These are phyloP conservation scores for Microchrysa polita DNA, from an alignment of 2,888 invertebrate species.

Conservation along the genomic window DNA sequence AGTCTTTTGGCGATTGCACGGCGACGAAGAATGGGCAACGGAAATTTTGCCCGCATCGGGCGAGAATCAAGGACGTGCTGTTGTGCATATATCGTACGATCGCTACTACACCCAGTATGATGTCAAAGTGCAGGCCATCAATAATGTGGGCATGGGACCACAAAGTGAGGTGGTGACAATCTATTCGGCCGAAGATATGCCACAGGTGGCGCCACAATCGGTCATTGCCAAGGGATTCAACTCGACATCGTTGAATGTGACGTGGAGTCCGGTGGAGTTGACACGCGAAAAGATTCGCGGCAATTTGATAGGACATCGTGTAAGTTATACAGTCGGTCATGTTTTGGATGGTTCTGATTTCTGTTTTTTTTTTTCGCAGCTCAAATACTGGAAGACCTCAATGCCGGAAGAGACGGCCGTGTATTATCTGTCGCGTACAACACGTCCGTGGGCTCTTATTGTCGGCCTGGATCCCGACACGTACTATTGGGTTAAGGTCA, in stretches of 20 bases:
- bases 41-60: constrained; percentile 72
- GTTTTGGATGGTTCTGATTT: constrained; percentile 17
- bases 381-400: constrained; percentile 89
- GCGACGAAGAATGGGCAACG: constrained; percentile 79
- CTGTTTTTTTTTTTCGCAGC: constrained; percentile 62
- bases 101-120: constrained; percentile 86
- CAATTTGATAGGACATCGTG: constrained; percentile 89
- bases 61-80: constrained; percentile 81
- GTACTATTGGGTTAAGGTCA: constrained; percentile 92
- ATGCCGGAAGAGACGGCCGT: constrained; percentile 80
- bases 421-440: constrained; percentile 86
- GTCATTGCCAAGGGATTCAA: constrained; percentile 84
- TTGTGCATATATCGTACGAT: constrained; percentile 77
- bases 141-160: constrained; percentile 84
- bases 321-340: constrained; percentile 59
- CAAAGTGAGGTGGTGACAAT: constrained; percentile 78
- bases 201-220: constrained; percentile 86
- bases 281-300: constrained; percentile 86
- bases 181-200: constrained; percentile 92
- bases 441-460: constrained; percentile 86
- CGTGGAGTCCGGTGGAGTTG: constrained; percentile 88
- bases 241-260: constrained; percentile 91
- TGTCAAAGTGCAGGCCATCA: constrained; percentile 85
- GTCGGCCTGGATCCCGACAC: constrained; percentile 93
- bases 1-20: constrained; percentile 84